phyloP scores from a whole-genome alignment of 2,888 invertebrate genomes.

The Hydroisotoma schaefferi region DNA sequence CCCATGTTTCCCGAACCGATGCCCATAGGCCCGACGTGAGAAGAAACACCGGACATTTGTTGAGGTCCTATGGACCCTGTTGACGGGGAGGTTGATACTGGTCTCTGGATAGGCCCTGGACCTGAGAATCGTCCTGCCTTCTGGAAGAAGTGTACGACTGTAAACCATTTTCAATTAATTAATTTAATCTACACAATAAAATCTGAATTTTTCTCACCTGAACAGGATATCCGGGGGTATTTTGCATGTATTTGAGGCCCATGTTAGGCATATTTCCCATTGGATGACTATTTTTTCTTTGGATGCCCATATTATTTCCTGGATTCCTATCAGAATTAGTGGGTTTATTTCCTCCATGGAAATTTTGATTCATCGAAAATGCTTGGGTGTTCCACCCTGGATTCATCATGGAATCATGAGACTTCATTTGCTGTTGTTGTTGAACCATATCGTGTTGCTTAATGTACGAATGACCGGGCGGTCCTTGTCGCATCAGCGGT shows the following conservation, averaged over 20 bases:
- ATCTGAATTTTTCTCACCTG: conserved; percentile 5
- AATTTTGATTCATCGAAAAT: conserved; percentile 27
- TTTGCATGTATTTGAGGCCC: conserved; percentile 33
- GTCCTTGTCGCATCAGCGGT: conserved; percentile 33
- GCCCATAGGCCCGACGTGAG: not conserved
- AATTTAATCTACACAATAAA: not conserved
- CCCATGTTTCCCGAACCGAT: not conserved
- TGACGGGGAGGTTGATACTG: conserved; percentile 18
- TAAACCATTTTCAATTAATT: conserved; percentile 10
- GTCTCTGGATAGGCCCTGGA: conserved; percentile 26
- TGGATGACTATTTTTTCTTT: conserved; percentile 30
- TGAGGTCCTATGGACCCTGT: conserved; percentile 6
- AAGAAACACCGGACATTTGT: not conserved
- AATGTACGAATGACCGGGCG: conserved; percentile 29
- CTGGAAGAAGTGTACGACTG: conserved; percentile 17
- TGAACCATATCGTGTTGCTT: conserved; percentile 27
- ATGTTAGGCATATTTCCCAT: conserved; percentile 20
- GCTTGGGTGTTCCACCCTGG: conserved; percentile 34
- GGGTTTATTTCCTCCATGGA: conserved; percentile 31
- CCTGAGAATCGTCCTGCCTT: conserved; percentile 22
- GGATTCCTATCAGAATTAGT: conserved; percentile 23
- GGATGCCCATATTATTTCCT: conserved; percentile 33
- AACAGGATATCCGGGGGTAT: conserved; percentile 30
- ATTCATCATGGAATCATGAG: conserved; percentile 34
- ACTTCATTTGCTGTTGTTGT: conserved; percentile 27